A percentile compares a stretch with the other conserved stretches of the same genome.
These are phyloP conservation scores for Orthonyx spaldingii DNA, from an alignment of 2,113 vertebrate species.

Conservation along the genomic window DNA sequence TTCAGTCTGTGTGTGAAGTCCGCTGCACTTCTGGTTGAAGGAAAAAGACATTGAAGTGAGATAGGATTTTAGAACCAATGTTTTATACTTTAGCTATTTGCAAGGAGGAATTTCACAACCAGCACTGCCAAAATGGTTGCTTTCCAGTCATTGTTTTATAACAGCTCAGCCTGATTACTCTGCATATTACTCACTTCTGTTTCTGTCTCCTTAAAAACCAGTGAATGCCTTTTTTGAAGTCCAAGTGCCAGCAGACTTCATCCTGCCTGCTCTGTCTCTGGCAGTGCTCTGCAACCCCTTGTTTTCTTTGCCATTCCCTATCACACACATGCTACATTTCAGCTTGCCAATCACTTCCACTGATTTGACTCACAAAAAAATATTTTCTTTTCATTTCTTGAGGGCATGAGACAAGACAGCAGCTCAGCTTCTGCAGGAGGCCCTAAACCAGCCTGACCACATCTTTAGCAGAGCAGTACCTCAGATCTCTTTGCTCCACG, in stretches of 20 bases:
- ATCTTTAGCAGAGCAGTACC: fast-evolving
- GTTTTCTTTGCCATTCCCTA: neutral
- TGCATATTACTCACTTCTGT: neutral
- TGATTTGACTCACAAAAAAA: neutral
- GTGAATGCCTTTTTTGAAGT: neutral
- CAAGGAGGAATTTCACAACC: neutral
- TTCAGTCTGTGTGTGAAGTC: neutral
- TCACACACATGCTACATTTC: neutral
- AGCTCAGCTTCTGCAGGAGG: neutral
- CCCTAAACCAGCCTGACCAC: neutral
- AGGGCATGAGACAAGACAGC: neutral
- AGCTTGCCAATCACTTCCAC: neutral
- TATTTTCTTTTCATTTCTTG: neutral
- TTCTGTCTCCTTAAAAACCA: neutral
- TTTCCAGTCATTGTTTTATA: neutral
- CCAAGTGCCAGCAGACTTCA: neutral
- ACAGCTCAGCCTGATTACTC: neutral
- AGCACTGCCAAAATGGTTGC: neutral
- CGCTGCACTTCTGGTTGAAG: neutral
- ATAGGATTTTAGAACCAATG: neutral
- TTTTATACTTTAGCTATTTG: neutral
- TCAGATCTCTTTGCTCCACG: fast-evolving
- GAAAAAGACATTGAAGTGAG: neutral
- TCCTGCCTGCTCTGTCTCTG: neutral
- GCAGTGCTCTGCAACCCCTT: neutral